Base-by-base conservation (phyloP, 2,113 vertebrate genomes). In the Bagarius yarrelli region DNA sequence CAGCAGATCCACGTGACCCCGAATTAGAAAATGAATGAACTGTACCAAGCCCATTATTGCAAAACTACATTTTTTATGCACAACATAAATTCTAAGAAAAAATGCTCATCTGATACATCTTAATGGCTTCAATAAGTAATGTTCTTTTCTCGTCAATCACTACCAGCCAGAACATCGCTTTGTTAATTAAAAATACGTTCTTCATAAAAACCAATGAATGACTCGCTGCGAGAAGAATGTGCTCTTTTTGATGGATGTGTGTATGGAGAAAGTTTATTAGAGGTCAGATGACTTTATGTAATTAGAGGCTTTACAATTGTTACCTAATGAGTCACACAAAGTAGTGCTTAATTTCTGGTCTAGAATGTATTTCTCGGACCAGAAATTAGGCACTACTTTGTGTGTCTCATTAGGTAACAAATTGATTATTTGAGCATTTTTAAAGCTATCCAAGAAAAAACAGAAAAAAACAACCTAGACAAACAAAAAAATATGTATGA, bases 51-150 rank as follows among this genome's bases (percentile, higher is more conserved):
- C n/a, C n/a, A n/a, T n/a, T n/a, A n/a, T n/a, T n/a, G n/a, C n/a
- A n/a, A n/a, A n/a, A n/a, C n/a, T n/a, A n/a, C n/a, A n/a, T n/a
- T n/a, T n/a, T 63, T 2, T 63, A 32, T 32, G 59, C 25, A 16
- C 5, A 27, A 60, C 14, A 23, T 15, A 44, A 44, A 57, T 5
- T 40, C 1, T 34, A 53, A 74, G 71, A 34, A 32, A 32, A 8
- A 76, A 27, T 44, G 27, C 57, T 5, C 56, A 47, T 76, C n/a
- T 16, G 19, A 27, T 40, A 47, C 25, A 11, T 44, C 50, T 77
- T 50, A 25, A 63, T 76, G 57, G 5, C 36, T 63, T 44, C 47
- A 77, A 50, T 77, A 47, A 77, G 57, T n/a, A 63, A 25, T 47
- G n/a, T 63, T 76, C 57, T 1, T 44, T 63, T 18, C 59, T 25